Base-by-base conservation (phyloP, 2,113 vertebrate species). In the Cyprinodon brontotheroides region DNA sequence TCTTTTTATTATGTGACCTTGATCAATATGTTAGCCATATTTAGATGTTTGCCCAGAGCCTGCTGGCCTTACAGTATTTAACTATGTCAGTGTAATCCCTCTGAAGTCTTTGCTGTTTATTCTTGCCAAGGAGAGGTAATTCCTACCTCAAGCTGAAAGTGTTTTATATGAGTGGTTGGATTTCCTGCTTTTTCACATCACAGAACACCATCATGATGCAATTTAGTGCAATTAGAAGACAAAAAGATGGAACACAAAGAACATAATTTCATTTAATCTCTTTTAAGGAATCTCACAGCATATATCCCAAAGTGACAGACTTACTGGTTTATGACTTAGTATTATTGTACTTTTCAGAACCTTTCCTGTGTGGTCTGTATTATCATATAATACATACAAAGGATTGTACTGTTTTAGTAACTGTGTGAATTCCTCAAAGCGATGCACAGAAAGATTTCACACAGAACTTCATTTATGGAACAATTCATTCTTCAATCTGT, bases 211-310 rank as follows among this genome's bases (percentile, higher is more conserved):
- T 83, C 86, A 87, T 92, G 88, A 93, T 92, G 90, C 92, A 92
- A 93, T 89, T 70, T 85, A 43, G 39, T 36, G 83, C 88, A 94
- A 94, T 94, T 93, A 93, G 72, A 81, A 29, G 29, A 29, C 29
- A 29, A 77, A 77, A 81, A 85, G 83, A 91, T 85, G 88, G 75
- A 89, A 86, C 85, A 86, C 80, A 82, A 89, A 91, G 88, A 75
- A 77, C 81, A 86, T 90, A 87, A 85, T 80, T 82, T 71, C 65
- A 66, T 88, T 80, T 86, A 89, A 92, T 92, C 86, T 89, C 70
- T 87, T 89, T 86, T 81, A 69, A 73, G 75, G 77, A 75, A 86
- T 82, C 78, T 65, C 82, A 71, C 48, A 65, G 87, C 82, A 60
- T 85, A 73, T 75, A 77, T 89, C 59, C 72, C 29, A 81, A 79